Evolutionary conservation across 2,888 invertebrate genomes (phyloP).

Genomic region (Melinaea marsaeus): DNA sequence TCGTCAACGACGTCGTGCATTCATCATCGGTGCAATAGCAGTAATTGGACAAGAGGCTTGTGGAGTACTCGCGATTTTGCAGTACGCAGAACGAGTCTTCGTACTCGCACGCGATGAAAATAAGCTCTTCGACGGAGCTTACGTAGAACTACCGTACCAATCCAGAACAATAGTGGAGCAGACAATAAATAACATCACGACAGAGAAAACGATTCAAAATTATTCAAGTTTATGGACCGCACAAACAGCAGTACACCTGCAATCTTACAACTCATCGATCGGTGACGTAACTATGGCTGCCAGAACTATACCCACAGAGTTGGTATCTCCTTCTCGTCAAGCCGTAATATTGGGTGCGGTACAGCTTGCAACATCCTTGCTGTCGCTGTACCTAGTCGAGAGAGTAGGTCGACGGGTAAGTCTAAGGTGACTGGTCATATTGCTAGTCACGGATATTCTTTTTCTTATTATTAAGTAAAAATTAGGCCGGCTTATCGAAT

Average conservation of each 20-base stretch:
- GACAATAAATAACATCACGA: background rate
- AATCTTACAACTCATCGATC: background rate
- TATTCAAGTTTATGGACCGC: background rate
- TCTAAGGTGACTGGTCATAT: background rate
- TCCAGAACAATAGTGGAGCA: background rate
- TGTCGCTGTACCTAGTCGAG: conserved; percentile 54
- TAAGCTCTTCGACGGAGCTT: background rate
- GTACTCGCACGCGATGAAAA: conserved; percentile 42
- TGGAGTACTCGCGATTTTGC: conserved; percentile 57
- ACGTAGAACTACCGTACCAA: background rate
- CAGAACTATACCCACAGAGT: conserved; percentile 13
- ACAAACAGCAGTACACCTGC: background rate
- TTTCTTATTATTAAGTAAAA: too few relatives aligned
- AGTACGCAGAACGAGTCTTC: conserved; percentile 63
- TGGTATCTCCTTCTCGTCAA: conserved; percentile 42
- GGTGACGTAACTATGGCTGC: background rate
- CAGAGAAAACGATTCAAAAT: background rate
- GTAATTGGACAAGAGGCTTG: conserved; percentile 61
- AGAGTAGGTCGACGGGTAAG: conserved; percentile 54
- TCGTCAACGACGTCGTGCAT: conserved; percentile 47
- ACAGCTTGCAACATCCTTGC: conserved; percentile 47
- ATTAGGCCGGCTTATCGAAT: too few relatives aligned
- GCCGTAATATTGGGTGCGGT: conserved; percentile 51
- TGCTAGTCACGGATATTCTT: too few relatives aligned
- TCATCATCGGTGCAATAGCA: conserved; percentile 44